A percentile compares a stretch with the other conserved stretches of the same genome.
phyloP scores from a whole-genome alignment of 2,888 invertebrate genomes.

The Lissocephala sabroskyi region DNA sequence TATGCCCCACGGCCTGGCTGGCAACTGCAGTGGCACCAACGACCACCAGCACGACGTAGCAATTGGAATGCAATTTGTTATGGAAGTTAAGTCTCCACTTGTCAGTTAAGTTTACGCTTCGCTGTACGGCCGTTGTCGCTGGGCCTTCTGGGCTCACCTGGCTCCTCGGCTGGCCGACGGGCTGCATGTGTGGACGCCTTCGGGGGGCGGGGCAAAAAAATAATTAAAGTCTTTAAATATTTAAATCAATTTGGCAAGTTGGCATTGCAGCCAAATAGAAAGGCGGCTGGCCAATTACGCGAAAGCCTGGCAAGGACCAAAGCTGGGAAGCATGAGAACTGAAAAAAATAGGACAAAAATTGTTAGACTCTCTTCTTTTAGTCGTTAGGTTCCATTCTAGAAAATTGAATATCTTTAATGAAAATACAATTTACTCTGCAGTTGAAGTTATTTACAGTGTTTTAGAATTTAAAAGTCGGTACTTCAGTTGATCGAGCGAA shows the following conservation, averaged over 20 bases:
- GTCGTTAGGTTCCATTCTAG: too few relatives aligned
- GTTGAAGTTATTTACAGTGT: too few relatives aligned
- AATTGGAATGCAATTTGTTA: constrained; percentile 65
- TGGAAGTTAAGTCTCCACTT: constrained; percentile 64
- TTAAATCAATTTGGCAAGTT: constrained; percentile 54
- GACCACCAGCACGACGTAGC: constrained; percentile 35
- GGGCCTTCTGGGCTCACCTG: constrained; percentile 16
- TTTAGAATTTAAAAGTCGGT: too few relatives aligned
- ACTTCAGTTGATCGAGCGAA: too few relatives aligned
- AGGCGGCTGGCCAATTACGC: too few relatives aligned
- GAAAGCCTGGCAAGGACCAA: too few relatives aligned
- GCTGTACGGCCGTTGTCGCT: constrained; percentile 58
- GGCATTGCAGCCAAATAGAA: too few relatives aligned
- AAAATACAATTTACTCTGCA: too few relatives aligned
- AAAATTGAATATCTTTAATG: too few relatives aligned
- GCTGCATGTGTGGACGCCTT: background rate
- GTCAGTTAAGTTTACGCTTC: constrained; percentile 63
- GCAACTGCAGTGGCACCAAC: constrained; percentile 19
- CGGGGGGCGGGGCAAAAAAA: constrained; percentile 26
- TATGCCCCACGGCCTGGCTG: constrained; percentile 38
- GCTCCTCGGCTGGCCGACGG: background rate
- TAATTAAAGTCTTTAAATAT: constrained; percentile 61
- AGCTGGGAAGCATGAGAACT: too few relatives aligned
- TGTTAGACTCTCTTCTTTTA: too few relatives aligned
- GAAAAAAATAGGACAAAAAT: too few relatives aligned